Evolutionary conservation across 2,888 invertebrate species (phyloP), one percentile per base, ranked within the genome.

Genomic region (Isotomurus palustris): DNA sequence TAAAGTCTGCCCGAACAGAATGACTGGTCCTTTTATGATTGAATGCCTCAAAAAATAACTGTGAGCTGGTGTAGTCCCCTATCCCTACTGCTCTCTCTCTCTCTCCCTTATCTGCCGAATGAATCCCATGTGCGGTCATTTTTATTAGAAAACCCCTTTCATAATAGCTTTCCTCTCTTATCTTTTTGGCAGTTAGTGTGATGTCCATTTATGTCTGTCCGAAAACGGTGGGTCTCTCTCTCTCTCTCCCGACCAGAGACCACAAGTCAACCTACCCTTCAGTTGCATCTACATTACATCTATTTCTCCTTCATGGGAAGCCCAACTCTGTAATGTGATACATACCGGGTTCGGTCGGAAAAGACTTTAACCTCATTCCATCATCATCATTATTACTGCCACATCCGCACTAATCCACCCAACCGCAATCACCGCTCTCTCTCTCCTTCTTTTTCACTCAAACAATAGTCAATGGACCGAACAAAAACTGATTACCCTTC

Each of bases 141-240:
- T 66, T 64, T 67, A 64, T 67, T 67, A 64, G 64, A 59, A 62
- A 64, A 62, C 64, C 64, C 64, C 62, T 60, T 60, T 62, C 60
- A 64, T 64, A 64, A 64, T 64, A 64, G 62, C 58, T 58, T 62
- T 60, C 48, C 56, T 54, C 66, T 48, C 67, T 67, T 67, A 67
- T 67, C 67, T 67, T 64, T 64, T 67, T 67, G 64, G 67, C 67
- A 66, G 66, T 66, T 66, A 66, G 66, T 66, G 59, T 66, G 64
- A 64, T 66, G 67, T 67, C 61, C 64, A 64, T 53, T 58, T 53
- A 43, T 51, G 51, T 40, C 40, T 45, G 49, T 17, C 17, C 36
- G 35, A 19, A 24, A n/a, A 44, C 25, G 44, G 44, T 44, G 10
- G 22, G 32, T 44, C 22, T 22, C 22, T 17, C 40, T 10, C 12